A percentile compares a stretch with the other conserved stretches of the same genome.
Evolutionary conservation across 2,797 vertebrate species (phyloP).

Genomic region (Xenentodon cancila): DNA sequence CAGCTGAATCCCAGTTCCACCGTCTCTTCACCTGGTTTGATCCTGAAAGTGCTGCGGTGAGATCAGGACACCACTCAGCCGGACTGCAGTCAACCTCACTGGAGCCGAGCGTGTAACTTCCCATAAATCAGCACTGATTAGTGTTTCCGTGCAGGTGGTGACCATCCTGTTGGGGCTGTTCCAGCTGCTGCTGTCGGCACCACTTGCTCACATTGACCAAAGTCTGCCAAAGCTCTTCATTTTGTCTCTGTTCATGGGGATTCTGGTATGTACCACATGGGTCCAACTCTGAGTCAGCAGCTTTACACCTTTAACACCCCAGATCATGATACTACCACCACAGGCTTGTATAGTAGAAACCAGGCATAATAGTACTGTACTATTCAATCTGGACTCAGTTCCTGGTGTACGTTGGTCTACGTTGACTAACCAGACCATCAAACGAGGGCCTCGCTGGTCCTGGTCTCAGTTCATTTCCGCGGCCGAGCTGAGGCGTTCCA

Average conservation of each 20-base stretch:
- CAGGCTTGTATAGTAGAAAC: not conserved
- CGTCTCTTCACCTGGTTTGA: constrained; percentile 65
- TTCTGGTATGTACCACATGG: constrained; percentile 65
- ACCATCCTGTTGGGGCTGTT: constrained; percentile 76
- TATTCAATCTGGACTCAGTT: too few species aligned
- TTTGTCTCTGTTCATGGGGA: constrained; percentile 68
- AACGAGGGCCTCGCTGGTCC: too few species aligned
- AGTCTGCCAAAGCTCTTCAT: constrained; percentile 53
- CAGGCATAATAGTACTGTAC: too few species aligned
- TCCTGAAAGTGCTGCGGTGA: constrained; percentile 74
- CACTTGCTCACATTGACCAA: constrained; percentile 34
- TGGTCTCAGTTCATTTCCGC: too few species aligned
- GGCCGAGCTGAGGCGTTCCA: too few species aligned
- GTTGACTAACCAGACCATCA: too few species aligned
- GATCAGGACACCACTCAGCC: constrained; percentile 14
- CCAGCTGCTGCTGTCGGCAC: constrained; percentile 72
- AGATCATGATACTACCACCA: not conserved
- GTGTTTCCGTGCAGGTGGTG: constrained; percentile 66
- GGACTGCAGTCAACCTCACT: not conserved
- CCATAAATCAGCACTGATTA: not conserved
- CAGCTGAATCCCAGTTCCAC: constrained; percentile 37
- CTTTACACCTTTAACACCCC: too few species aligned
- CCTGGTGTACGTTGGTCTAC: too few species aligned
- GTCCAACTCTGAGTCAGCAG: not conserved
- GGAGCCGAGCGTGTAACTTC: not conserved